phyloP scores from a whole-genome alignment of 2,888 invertebrate species.

The Tineola bisselliella region DNA sequence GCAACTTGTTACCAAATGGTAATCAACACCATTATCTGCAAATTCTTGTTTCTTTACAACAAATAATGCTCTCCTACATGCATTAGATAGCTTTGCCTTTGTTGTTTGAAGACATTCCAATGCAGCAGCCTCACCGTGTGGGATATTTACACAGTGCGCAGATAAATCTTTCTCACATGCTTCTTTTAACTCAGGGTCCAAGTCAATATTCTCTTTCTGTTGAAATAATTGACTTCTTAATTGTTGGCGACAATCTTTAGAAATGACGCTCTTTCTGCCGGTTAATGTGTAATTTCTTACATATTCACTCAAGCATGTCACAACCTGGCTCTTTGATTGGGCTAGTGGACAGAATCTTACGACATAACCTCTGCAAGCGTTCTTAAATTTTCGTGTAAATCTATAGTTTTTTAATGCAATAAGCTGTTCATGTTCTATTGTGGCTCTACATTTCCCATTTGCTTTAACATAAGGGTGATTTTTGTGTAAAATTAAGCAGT shows the following conservation, averaged over 20 bases:
- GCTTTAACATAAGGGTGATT: conserved; percentile 83
- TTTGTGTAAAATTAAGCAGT: conserved; percentile 92
- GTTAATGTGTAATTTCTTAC: conserved; percentile 89
- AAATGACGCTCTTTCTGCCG: conserved; percentile 79
- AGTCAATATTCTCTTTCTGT: conserved; percentile 87
- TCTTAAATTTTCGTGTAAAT: conserved; percentile 94
- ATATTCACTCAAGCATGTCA: conserved; percentile 88
- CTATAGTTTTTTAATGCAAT: conserved; percentile 92
- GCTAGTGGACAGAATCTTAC: conserved; percentile 74
- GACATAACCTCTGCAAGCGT: conserved; percentile 89
- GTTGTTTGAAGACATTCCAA: conserved; percentile 81
- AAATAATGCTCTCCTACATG: conserved; percentile 85
- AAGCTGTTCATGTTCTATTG: conserved; percentile 97
- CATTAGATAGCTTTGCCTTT: conserved; percentile 70
- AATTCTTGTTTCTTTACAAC: conserved; percentile 87
- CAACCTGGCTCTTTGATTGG: conserved; percentile 79
- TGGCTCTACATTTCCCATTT: conserved; percentile 86
- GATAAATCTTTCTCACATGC: conserved; percentile 84
- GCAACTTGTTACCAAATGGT: conserved; percentile 83
- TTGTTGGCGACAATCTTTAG: conserved; percentile 91
- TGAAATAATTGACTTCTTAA: conserved; percentile 90
- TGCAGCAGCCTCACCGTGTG: conserved; percentile 76
- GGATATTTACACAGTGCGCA: conserved; percentile 73
- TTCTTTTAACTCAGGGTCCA: conserved; percentile 85
- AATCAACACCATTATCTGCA: conserved; percentile 87